These are phyloP conservation scores for Oncorhynchus nerka DNA, from an alignment of 2,113 vertebrate species.

Conservation along the genomic window DNA sequence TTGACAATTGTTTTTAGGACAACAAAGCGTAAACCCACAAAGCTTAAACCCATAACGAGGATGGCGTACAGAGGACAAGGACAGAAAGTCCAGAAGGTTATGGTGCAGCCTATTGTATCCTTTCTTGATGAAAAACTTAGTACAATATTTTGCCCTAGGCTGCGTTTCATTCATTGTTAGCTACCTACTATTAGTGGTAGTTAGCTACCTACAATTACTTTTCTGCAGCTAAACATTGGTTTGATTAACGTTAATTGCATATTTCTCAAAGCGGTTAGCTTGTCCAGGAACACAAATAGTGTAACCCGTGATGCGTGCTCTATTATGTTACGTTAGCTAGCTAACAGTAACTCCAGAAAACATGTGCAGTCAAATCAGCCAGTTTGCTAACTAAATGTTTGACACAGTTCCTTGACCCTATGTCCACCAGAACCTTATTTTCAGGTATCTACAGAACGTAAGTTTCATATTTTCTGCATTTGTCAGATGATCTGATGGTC, in stretches of 20 bases:
- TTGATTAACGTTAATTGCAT: no score
- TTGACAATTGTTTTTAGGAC: not conserved
- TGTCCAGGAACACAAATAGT: not conserved
- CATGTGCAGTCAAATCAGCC: not conserved
- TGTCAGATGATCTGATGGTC: not conserved
- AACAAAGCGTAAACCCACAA: conserved; percentile 11
- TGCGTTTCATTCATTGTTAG: no score
- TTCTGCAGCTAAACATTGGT: no score
- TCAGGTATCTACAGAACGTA: conserved; percentile 96
- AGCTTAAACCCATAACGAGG: conserved; percentile 12
- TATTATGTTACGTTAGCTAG: not conserved
- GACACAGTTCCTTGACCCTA: conserved; percentile 68
- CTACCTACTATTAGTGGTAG: not conserved
- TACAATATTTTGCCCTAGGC: not conserved
- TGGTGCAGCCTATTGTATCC: conserved; percentile 99
- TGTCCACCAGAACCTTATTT: conserved; percentile 89
- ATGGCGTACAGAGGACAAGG: conserved; percentile 98
- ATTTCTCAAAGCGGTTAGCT: no score
- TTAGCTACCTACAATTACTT: not conserved
- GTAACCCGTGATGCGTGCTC: not conserved
- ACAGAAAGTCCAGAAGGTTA: conserved; percentile 97
- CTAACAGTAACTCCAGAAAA: no score
- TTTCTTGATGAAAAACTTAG: conserved; percentile 41
- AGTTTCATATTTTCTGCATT: conserved; percentile 50
- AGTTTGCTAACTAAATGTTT: no score